These are phyloP conservation scores for Mycalesis mineus DNA, from an alignment of 2,888 invertebrate species.

Conservation along the genomic window DNA sequence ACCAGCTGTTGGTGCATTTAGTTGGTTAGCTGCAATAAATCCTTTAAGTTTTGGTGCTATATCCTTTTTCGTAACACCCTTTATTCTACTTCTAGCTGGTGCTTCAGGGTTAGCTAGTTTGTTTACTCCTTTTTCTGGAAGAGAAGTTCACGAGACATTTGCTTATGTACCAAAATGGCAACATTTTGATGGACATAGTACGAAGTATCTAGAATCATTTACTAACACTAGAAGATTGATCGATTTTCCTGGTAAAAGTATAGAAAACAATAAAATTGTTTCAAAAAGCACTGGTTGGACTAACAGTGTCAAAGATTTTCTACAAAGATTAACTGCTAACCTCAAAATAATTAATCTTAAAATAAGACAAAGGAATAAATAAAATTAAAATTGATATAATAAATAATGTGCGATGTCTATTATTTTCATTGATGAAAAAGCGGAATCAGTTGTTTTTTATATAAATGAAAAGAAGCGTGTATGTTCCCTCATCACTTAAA, in stretches of 20 bases:
- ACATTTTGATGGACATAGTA: constrained; percentile 77
- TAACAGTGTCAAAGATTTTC: constrained; percentile 48
- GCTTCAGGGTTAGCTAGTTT: constrained; percentile 80
- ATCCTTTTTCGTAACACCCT: constrained; percentile 80
- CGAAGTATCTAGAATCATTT: constrained; percentile 67
- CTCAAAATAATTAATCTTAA: constrained; percentile 40
- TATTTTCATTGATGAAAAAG: no score
- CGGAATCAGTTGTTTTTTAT: no score
- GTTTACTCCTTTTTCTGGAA: constrained; percentile 79
- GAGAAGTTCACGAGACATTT: constrained; percentile 59
- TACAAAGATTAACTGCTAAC: constrained; percentile 41
- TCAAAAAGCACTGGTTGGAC: constrained; percentile 41
- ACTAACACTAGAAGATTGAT: constrained; percentile 49
- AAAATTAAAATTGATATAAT: neutral
- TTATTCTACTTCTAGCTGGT: constrained; percentile 80
- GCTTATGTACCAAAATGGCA: constrained; percentile 74
- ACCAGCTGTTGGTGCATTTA: constrained; percentile 71
- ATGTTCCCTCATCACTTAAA: no score
- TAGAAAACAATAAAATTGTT: constrained; percentile 32
- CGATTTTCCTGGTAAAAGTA: constrained; percentile 37
- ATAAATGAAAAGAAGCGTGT: no score
- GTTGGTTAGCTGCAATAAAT: constrained; percentile 75
- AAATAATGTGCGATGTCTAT: no score
- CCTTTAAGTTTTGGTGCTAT: constrained; percentile 79
- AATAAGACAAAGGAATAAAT: constrained; percentile 54